Base-by-base conservation (phyloP, 2,797 vertebrate species). In the Artibeus lituratus region DNA sequence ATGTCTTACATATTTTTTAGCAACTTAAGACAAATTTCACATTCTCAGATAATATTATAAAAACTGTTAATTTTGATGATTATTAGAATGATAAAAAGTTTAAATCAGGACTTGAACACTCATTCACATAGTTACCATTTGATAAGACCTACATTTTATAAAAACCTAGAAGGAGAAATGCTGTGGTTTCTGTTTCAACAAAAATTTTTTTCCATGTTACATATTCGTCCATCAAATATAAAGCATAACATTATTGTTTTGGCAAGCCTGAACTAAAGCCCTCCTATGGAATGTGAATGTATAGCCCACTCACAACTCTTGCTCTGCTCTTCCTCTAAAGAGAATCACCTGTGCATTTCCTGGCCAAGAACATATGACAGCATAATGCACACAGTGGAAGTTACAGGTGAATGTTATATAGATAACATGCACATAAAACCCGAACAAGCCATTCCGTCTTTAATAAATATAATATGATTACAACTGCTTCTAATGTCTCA, bases 351-450 rank as follows among this genome's bases (percentile, higher is more conserved):
- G 24, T 26, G 72, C 26, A 57, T 22, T 51, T 65, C 21, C 62
- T 19, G 82, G 39, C 73, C 78, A 85, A 87, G 90, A 97, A 93
- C 0, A 0, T 18, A 73, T 19, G 72, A 21, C 32, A 69, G 73
- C 55, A 9, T 86, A 91, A 95, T 35, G 96, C 24, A 85, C 57
- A 92, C 21, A 7, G 81, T 15, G 16, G 0, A 0, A 74, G 94
- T 81, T 12, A 81, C 0, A 4, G 21, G 35, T 7, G 19, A 37
- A 6, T 0, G 21, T 10, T 26, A 62, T 62, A 93, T 90, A n/a
- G 92, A 84, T 88, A 94, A 96, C 18, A 32, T 57, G 73, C 87
- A 90, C 37, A 59, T 51, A 89, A 96, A 96, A 82, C 69, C 19
- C 44, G 44, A 90, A 82, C 16, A 96, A 37, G 92, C 35, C 74